phyloP scores from a whole-genome alignment of 2,888 invertebrate species.

The Monopis laevigella region DNA sequence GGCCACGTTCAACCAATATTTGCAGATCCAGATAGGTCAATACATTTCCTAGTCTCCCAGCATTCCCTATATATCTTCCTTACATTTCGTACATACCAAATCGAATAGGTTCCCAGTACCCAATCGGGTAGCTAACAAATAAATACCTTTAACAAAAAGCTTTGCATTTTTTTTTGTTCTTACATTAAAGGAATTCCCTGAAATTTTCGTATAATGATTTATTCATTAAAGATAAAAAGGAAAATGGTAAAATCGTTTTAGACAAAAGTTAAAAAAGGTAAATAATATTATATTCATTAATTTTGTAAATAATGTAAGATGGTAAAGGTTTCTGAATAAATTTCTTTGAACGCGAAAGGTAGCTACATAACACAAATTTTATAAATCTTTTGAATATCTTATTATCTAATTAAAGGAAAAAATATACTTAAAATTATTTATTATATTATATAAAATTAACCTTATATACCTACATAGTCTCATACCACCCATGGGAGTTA shows the following conservation, averaged over 20 bases:
- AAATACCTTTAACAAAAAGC: too few relatives aligned
- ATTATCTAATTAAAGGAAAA: too few relatives aligned
- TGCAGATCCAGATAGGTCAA: conserved; percentile 20
- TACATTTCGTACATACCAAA: too few relatives aligned
- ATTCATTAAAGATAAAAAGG: conserved; percentile 3
- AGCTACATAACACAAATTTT: too few relatives aligned
- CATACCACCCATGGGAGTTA: too few relatives aligned
- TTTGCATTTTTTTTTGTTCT: too few relatives aligned
- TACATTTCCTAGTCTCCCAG: conserved; percentile 7
- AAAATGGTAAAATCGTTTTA: conserved; percentile 1
- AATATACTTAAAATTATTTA: too few relatives aligned
- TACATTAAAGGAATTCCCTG: background rate
- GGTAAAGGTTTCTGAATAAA: background rate
- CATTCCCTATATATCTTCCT: background rate
- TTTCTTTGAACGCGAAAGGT: too few relatives aligned
- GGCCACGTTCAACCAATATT: conserved; percentile 56
- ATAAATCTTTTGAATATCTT: too few relatives aligned
- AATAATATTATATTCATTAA: conserved; percentile 5
- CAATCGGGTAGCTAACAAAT: background rate
- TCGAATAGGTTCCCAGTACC: background rate
- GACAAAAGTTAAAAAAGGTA: background rate
- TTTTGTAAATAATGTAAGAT: too few relatives aligned
- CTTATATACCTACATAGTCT: too few relatives aligned
- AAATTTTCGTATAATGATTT: background rate
- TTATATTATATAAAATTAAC: too few relatives aligned